Percentiles rank a stretch among this genome's conserved stretches.
phyloP scores from a whole-genome alignment of 2,113 vertebrate genomes.

The Marmota flaviventris region DNA sequence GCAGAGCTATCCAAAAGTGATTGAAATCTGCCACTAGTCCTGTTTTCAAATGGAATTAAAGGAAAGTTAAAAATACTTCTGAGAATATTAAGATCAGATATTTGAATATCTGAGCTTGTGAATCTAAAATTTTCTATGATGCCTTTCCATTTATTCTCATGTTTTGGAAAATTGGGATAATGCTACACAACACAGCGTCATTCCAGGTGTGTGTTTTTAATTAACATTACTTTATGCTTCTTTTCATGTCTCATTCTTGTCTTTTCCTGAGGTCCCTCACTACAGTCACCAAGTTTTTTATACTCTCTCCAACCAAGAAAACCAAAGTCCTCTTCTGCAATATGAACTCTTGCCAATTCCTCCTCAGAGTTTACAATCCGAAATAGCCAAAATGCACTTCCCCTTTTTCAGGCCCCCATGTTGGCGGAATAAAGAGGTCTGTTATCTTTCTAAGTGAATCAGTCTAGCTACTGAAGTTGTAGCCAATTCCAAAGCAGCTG shows the following conservation, averaged over 20 bases:
- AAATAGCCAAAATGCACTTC: not conserved
- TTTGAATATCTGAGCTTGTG: not conserved
- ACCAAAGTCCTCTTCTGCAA: not conserved
- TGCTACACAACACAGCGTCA: too few species aligned
- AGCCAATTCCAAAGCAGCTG: not conserved
- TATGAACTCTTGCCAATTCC: not conserved
- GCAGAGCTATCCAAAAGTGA: not conserved
- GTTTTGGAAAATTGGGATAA: not conserved
- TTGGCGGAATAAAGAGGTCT: not conserved
- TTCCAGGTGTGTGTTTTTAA: too few species aligned
- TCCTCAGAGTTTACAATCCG: not conserved
- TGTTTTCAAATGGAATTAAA: not conserved
- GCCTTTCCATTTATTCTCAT: not conserved
- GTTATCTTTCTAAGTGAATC: not conserved
- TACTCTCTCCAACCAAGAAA: not conserved
- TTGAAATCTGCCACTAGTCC: not conserved
- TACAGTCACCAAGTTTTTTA: not conserved
- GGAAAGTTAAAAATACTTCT: not conserved
- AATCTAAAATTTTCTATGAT: not conserved
- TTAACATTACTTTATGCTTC: too few species aligned
- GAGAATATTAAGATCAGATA: not conserved
- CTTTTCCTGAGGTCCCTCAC: not conserved
- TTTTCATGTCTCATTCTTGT: not conserved
- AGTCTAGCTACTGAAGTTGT: not conserved
- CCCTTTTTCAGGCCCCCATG: not conserved